phyloP scores from a whole-genome alignment of 2,113 vertebrate species.

The Trematocara unimaculatum region DNA sequence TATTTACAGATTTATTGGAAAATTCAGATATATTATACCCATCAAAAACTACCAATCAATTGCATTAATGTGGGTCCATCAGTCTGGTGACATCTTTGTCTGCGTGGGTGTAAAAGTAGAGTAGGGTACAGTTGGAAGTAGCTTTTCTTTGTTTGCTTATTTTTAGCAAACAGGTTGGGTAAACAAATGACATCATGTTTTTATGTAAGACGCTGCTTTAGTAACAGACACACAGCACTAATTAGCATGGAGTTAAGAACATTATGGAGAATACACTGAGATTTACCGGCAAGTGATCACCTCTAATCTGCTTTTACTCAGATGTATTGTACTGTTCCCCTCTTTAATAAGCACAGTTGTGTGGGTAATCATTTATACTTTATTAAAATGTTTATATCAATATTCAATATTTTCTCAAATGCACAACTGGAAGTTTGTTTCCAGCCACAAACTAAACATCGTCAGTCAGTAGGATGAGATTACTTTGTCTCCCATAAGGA shows the following conservation, averaged over 20 bases:
- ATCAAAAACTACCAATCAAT: neutral
- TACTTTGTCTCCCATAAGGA: neutral
- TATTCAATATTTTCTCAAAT: neutral
- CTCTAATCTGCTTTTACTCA: neutral
- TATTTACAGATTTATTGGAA: neutral
- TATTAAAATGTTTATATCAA: neutral
- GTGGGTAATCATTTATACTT: neutral
- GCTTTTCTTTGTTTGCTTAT: neutral
- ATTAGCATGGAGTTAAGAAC: constrained; percentile 49
- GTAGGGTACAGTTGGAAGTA: neutral
- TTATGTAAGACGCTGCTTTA: constrained; percentile 39
- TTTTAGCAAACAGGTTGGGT: neutral
- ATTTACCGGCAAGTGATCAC: neutral
- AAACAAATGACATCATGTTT: constrained; percentile 32
- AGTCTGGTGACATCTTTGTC: neutral
- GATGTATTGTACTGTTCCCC: neutral
- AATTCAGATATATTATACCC: neutral
- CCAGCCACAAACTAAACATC: neutral
- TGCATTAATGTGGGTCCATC: neutral
- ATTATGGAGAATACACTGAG: constrained; percentile 19
- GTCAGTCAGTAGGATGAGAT: neutral
- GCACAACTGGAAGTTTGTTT: neutral
- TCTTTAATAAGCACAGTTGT: neutral
- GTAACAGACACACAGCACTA: constrained; percentile 27
- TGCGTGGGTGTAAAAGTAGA: neutral